Evolutionary conservation across 1,140 invertebrate genomes (phyloP).

Genomic region (Caenorhabditis tropicalis): DNA sequence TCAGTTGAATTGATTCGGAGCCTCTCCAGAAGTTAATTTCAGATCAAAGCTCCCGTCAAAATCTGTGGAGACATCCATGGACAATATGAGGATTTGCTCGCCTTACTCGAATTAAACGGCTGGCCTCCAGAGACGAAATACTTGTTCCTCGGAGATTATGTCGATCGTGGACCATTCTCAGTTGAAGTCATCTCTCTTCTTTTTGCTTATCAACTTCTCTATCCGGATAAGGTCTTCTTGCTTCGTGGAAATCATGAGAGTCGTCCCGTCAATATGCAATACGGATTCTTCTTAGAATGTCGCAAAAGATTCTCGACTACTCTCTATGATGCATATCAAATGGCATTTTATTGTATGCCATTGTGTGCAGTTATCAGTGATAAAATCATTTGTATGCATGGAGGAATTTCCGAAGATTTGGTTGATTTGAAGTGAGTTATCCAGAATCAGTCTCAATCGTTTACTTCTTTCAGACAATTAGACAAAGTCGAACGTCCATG

Average conservation of each 20-base stretch:
- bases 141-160: constrained; percentile 76
- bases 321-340: constrained; percentile 67
- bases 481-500: constrained; percentile 60
- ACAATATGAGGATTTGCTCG: constrained; percentile 75
- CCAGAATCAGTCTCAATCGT: neutral
- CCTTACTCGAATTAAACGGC: constrained; percentile 74
- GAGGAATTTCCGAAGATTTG: constrained; percentile 83
- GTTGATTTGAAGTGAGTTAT: constrained; percentile 72
- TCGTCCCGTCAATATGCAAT: constrained; percentile 75
- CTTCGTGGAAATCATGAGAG: constrained; percentile 95
- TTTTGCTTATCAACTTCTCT: constrained; percentile 81
- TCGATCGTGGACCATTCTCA: constrained; percentile 75
- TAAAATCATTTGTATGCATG: constrained; percentile 86
- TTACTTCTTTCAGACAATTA: constrained; percentile 49
- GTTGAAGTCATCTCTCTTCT: constrained; percentile 73
- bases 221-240: constrained; percentile 95
- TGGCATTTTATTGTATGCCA: constrained; percentile 71
- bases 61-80: constrained; percentile 76
- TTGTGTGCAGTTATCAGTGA: constrained; percentile 84
- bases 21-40: neutral
- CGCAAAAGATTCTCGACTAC: constrained; percentile 54
- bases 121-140: constrained; percentile 64
- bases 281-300: constrained; percentile 84
- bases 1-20: neutral
- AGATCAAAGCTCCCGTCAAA: constrained; percentile 64